Percentiles rank a stretch among this genome's conserved stretches.
These are phyloP conservation scores for Zingel zingel DNA, from an alignment of 2,113 vertebrate species.

Conservation along the genomic window DNA sequence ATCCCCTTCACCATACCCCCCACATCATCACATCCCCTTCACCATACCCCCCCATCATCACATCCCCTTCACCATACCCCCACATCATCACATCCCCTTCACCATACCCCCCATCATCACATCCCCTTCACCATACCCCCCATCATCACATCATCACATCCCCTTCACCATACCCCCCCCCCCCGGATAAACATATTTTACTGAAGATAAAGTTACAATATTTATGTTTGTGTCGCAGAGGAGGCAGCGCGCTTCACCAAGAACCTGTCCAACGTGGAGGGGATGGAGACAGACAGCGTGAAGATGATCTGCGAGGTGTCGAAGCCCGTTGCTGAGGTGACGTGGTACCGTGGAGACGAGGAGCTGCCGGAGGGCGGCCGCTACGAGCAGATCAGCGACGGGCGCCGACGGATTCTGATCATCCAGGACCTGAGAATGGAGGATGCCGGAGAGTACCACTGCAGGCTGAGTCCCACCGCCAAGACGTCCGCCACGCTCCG, in stretches of 20 bases:
- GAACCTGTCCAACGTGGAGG: constrained; percentile 94
- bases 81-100: no score
- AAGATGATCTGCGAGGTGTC: constrained; percentile 97
- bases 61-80: no score
- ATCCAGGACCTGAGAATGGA: constrained; percentile 91
- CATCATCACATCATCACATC: no score
- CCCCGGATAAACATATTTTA: no score
- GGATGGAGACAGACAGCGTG: constrained; percentile 93
- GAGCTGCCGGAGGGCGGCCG: constrained; percentile 94
- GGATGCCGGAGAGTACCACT: constrained; percentile 91
- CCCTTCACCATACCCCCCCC: no score
- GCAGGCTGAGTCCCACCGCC: constrained; percentile 87
- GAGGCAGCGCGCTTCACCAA: constrained; percentile 96
- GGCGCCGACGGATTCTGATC: constrained; percentile 91
- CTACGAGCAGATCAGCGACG: constrained; percentile 92
- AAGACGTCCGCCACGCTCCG: constrained; percentile 88
- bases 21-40: no score
- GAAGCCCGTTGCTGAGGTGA: constrained; percentile 91
- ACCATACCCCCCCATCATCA: no score
- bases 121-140: no score
- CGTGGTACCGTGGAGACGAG: constrained; percentile 93
- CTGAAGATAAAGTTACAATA: no score
- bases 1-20: no score
- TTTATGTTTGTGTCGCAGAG: constrained; percentile 79
- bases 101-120: no score